Conservation (phyloP, 1,140 invertebrate genomes). For the Bombus sibiricus region DNA sequence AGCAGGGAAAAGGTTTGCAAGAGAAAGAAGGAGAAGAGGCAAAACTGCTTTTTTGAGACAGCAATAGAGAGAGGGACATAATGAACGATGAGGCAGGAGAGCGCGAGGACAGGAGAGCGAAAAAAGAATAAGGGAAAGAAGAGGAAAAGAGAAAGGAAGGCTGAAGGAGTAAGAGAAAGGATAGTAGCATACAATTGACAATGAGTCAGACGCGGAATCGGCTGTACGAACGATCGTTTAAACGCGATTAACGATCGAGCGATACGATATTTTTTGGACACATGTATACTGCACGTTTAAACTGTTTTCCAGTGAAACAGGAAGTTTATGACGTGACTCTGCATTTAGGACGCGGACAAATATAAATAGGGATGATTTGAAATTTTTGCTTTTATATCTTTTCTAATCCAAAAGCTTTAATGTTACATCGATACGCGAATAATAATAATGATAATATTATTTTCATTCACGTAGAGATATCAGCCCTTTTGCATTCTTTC, state of each 20-base stretch:
- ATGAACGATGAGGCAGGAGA: conserved; percentile 55
- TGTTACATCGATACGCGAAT: neutral
- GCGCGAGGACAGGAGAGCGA: conserved; percentile 36
- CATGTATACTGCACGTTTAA: neutral
- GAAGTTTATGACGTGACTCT: neutral
- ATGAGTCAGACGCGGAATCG: conserved; percentile 67
- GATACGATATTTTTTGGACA: neutral
- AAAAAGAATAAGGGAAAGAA: conserved; percentile 31
- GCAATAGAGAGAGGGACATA: conserved; percentile 56
- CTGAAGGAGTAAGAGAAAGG: conserved; percentile 42
- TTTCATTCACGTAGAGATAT: neutral
- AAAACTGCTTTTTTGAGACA: conserved; percentile 68
- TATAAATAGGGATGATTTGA: neutral
- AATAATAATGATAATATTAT: neutral
- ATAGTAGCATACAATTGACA: conserved; percentile 21
- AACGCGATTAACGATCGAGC: conserved; percentile 67
- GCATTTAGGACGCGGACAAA: neutral
- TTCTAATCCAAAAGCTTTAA: neutral
- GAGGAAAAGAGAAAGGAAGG: conserved; percentile 48
- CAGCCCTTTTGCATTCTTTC: neutral
- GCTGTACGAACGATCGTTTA: conserved; percentile 61
- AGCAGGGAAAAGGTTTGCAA: conserved; percentile 54
- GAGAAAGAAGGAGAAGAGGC: conserved; percentile 57
- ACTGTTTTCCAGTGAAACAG: neutral
- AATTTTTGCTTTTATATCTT: neutral